A percentile compares a stretch with the other conserved stretches of the same genome.
Conservation (phyloP, 1,140 invertebrate genomes). For the Penaeus chinensis region DNA sequence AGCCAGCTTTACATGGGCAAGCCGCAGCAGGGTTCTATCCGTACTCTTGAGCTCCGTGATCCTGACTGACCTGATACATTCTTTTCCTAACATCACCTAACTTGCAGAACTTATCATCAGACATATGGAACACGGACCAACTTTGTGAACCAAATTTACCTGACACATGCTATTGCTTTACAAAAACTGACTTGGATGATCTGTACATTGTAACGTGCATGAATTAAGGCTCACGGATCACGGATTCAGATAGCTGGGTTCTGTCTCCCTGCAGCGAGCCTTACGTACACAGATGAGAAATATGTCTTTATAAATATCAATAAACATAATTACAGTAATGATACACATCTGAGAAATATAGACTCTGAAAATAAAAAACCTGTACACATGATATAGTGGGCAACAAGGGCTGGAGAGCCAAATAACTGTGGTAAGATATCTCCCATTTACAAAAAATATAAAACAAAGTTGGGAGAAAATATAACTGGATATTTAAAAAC, state of each 20-base stretch:
- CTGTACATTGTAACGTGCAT: background rate
- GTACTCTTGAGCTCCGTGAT: slow-evolving; percentile 43
- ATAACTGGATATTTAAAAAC: slow-evolving; percentile 38
- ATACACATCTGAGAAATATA: slow-evolving; percentile 63
- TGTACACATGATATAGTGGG: slow-evolving; percentile 56
- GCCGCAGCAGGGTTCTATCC: slow-evolving; percentile 45
- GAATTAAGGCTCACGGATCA: slow-evolving; percentile 36
- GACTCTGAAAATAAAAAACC: slow-evolving; percentile 63
- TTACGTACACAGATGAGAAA: slow-evolving; percentile 58
- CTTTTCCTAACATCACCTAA: too few relatives aligned
- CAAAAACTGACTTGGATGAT: background rate
- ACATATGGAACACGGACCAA: too few relatives aligned
- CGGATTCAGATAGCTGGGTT: slow-evolving; percentile 38
- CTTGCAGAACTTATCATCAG: too few relatives aligned
- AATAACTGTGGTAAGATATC: slow-evolving; percentile 14
- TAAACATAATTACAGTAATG: slow-evolving; percentile 62
- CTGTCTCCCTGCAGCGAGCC: slow-evolving; percentile 53
- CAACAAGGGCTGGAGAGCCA: slow-evolving; percentile 53
- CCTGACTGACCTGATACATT: too few relatives aligned
- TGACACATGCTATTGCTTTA: background rate
- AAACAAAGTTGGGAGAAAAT: slow-evolving; percentile 34
- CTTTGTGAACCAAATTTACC: background rate
- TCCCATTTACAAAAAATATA: slow-evolving; percentile 44
- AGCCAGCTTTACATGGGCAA: slow-evolving; percentile 54
- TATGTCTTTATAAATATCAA: slow-evolving; percentile 63